Conservation (phyloP, 1,140 invertebrate genomes). For the Sinella curviseta region DNA sequence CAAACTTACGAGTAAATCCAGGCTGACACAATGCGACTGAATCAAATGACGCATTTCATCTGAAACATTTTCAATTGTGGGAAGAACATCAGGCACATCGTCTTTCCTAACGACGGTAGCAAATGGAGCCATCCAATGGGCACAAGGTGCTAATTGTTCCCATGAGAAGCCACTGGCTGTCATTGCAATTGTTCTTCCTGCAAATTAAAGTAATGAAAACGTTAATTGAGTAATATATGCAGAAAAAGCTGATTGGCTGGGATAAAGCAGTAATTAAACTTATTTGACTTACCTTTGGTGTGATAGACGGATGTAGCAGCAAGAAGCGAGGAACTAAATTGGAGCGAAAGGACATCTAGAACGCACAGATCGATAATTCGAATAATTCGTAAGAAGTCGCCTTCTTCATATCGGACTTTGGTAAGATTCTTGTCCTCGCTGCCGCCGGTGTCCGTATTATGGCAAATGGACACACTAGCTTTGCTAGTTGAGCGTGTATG, state of each 20-base stretch:
- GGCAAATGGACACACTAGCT: not conserved
- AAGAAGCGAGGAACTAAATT: conserved; percentile 79
- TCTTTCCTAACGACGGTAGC: conserved; percentile 56
- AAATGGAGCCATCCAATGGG: conserved; percentile 72
- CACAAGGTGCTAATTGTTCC: conserved; percentile 72
- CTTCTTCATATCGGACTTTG: conserved; percentile 80
- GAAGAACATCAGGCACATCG: conserved; percentile 62
- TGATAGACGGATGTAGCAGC: conserved; percentile 86
- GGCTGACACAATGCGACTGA: conserved; percentile 80
- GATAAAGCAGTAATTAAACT: not conserved
- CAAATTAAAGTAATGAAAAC: conserved; percentile 52
- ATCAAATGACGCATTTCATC: conserved; percentile 82
- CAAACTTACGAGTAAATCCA: conserved; percentile 76
- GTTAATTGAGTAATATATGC: conserved; percentile 29
- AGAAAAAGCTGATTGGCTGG: conserved; percentile 48
- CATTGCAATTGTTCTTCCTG: conserved; percentile 44
- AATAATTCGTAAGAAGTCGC: conserved; percentile 77
- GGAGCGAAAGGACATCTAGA: conserved; percentile 77
- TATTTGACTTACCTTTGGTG: conserved; percentile 63
- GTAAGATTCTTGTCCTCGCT: conserved; percentile 72
- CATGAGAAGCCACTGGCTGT: conserved; percentile 64
- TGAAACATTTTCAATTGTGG: conserved; percentile 62
- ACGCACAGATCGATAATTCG: conserved; percentile 84
- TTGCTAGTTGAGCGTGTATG: conserved; percentile 21
- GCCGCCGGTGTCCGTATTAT: conserved; percentile 2